Evolutionary conservation across 2,797 vertebrate species (phyloP), one percentile per base, ranked within the genome.

Genomic region (Smutsia gigantea): DNA sequence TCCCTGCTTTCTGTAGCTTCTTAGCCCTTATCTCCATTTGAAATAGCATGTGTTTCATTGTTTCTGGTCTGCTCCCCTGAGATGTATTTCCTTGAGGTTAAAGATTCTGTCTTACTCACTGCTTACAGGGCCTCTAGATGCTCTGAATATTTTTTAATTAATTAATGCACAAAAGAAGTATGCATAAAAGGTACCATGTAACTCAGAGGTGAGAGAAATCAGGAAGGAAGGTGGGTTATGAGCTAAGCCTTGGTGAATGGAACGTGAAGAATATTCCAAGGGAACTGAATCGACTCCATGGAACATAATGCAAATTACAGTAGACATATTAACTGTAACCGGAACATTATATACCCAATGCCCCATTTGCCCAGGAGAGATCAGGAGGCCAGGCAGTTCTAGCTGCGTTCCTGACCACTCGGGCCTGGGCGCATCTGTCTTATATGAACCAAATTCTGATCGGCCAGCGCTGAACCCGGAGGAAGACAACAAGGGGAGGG

Each of bases 121-220:
- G n/a, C 68, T 78, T 39, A 57, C 8, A 42, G 34, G 77, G 29
- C 34, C n/a, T 69, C 0, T 79, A 59, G 12, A 57, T 2, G 14
- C 31, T 37, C 15, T 82, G 17, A 39, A 39, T 87, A 64, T 64
- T 92, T 87, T 87, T 55, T 4, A 85, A 42, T 53, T 75, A 85
- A 51, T 53, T 75, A n/a, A 42, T 37, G 55, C 66, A 86, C 39
- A 92, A 61, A 84, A 55, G 42, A 63, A 1, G 17, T 72, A 51
- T 69, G 55, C 42, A 6, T 68, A 63, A 59, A 88, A 91, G 64
- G 34, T 87, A 79, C 12, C 12, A 2, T 46, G 6, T 83, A 84
- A 77, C 31, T 79, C 75, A 90, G 69, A 71, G n/a, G n/a, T 83
- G 18, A 92, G 46, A n/a, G 55, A 92, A 89, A 71, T 81, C 46